These are phyloP conservation scores for Danio albolineatus DNA, from an alignment of 2,797 vertebrate species.

Conservation along the genomic window DNA sequence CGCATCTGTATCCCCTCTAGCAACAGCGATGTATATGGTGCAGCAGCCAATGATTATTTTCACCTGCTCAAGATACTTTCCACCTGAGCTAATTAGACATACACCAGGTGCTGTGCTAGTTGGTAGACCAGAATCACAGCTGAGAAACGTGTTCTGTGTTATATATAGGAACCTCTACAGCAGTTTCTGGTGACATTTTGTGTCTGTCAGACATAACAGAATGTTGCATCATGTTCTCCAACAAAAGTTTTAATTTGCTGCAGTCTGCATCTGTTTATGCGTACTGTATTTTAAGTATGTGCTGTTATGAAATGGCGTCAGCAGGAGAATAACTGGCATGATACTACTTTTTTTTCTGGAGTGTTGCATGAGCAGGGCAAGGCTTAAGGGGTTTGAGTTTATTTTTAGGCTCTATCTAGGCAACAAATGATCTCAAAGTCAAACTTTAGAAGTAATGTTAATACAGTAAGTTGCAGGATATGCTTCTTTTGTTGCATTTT, in stretches of 20 bases:
- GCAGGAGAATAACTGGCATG: background rate
- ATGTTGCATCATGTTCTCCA: constrained; percentile 28
- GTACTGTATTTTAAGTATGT: constrained; percentile 3
- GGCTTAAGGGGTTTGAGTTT: too few species aligned
- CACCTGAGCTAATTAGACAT: constrained; percentile 41
- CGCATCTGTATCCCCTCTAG: too few species aligned
- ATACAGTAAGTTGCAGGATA: too few species aligned
- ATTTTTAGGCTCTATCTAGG: too few species aligned
- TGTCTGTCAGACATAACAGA: constrained; percentile 41
- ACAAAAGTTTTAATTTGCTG: constrained; percentile 23
- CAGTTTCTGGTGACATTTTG: constrained; percentile 13
- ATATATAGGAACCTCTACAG: constrained; percentile 39
- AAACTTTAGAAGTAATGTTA: too few species aligned
- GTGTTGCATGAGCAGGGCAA: too few species aligned
- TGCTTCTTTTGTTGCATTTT: too few species aligned
- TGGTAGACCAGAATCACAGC: constrained; percentile 7
- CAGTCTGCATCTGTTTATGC: background rate
- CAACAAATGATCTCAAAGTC: background rate
- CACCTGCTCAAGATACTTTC: constrained; percentile 24
- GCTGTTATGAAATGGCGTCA: constrained; percentile 12
- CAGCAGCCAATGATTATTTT: constrained; percentile 6
- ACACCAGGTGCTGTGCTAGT: constrained; percentile 4
- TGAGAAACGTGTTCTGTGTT: constrained; percentile 17
- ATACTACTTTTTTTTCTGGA: background rate
- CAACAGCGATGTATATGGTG: background rate